Evolutionary conservation across 1,140 invertebrate species (phyloP).

Genomic region (Latrodectus geometricus): DNA sequence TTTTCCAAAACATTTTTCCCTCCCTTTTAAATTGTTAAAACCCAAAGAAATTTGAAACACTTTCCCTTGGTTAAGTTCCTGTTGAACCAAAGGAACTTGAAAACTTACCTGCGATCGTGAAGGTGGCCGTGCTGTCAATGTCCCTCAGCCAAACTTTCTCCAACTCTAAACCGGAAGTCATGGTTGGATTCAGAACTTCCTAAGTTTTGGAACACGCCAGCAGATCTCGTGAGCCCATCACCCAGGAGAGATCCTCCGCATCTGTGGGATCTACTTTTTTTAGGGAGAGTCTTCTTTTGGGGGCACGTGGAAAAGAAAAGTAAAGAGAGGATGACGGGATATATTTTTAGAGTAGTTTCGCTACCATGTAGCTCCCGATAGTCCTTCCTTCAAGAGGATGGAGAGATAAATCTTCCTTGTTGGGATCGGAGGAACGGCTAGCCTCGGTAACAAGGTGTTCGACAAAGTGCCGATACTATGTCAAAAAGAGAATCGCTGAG

Average conservation of each 20-base stretch:
- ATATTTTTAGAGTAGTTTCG: conserved; percentile 27
- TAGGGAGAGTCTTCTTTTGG: conserved; percentile 17
- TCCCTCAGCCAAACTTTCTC: too few species aligned
- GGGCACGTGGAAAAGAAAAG: conserved; percentile 18
- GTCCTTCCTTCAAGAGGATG: conserved; percentile 9
- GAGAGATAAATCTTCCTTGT: conserved; percentile 8
- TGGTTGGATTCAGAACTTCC: too few species aligned
- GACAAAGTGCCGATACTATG: conserved; percentile 30
- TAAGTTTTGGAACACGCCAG: too few species aligned
- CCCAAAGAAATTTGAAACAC: too few species aligned
- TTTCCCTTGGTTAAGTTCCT: too few species aligned
- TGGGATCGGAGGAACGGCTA: not conserved
- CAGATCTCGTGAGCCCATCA: not conserved
- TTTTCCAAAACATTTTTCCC: too few species aligned
- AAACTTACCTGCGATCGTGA: too few species aligned
- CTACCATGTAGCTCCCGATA: conserved; percentile 25
- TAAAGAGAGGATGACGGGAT: not conserved
- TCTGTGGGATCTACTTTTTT: not conserved
- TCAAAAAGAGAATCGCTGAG: not conserved
- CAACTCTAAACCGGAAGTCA: too few species aligned
- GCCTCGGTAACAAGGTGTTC: conserved; percentile 10
- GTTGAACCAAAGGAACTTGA: too few species aligned
- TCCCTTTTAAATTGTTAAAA: too few species aligned
- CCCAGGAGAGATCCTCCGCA: not conserved
- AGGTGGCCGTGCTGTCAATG: too few species aligned